These are phyloP conservation scores for Sebastes trivittatus DNA, from an alignment of 2,797 vertebrate genomes.

Conservation along the genomic window DNA sequence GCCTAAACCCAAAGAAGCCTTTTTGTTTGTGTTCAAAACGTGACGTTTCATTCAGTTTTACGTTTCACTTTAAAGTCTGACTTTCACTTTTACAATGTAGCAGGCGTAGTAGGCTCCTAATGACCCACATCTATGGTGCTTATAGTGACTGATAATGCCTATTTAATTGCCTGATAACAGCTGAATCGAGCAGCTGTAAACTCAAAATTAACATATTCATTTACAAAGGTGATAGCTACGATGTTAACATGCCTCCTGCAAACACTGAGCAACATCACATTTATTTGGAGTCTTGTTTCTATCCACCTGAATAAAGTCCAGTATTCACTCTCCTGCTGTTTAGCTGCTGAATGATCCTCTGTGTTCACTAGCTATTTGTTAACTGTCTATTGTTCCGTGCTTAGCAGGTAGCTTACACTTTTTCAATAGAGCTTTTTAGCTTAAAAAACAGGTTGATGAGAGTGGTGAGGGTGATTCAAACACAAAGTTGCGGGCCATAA, in stretches of 20 bases:
- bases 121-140: no score
- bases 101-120: no score
- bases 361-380: background rate
- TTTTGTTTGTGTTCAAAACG: no score
- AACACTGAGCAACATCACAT: background rate
- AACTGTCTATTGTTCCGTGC: background rate
- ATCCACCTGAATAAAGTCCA: background rate
- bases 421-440: background rate
- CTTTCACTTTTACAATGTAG: no score
- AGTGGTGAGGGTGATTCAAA: background rate
- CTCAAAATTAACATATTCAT: background rate
- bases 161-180: no score
- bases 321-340: background rate
- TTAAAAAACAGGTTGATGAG: background rate
- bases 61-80: no score
- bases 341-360: background rate
- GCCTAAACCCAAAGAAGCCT: no score
- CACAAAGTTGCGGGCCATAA: background rate
- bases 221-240: background rate
- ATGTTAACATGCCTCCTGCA: background rate
- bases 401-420: background rate
- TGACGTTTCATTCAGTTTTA: no score
- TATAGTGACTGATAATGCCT: fast-evolving
- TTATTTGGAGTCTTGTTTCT: background rate
- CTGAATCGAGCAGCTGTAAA: no score